Percentiles rank a stretch among this genome's conserved stretches.
These are phyloP conservation scores for Lagenorhynchus albirostris DNA, from an alignment of 2,113 vertebrate genomes.

Conservation along the genomic window DNA sequence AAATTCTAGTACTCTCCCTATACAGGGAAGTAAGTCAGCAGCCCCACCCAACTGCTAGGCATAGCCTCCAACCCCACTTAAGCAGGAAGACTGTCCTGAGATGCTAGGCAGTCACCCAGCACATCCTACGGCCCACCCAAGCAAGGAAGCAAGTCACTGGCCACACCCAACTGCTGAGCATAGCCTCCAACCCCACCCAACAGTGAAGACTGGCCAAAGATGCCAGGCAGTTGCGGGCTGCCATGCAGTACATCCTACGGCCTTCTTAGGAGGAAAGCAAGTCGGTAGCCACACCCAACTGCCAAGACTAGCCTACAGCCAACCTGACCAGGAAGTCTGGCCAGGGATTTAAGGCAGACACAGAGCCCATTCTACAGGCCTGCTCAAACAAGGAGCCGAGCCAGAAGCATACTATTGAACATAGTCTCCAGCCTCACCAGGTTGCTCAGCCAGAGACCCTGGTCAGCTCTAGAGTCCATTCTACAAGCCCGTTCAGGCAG, in stretches of 20 bases:
- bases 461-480: neutral
- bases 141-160: neutral
- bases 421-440: neutral
- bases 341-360: neutral
- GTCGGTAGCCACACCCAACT: neutral
- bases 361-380: neutral
- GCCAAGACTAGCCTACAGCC: neutral
- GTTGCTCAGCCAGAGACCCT: neutral
- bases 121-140: neutral
- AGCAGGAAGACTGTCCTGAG: neutral
- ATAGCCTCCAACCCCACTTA: neutral
- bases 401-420: neutral
- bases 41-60: neutral
- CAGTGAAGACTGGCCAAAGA: neutral
- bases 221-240: neutral
- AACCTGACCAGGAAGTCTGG: neutral
- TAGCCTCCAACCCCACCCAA: neutral
- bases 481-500: neutral
- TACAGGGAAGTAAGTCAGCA: neutral
- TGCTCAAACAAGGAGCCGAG: neutral
- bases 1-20: neutral
- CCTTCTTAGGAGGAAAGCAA: neutral
- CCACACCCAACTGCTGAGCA: neutral
- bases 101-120: neutral
- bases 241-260: neutral